phyloP scores from a whole-genome alignment of 2,888 invertebrate genomes.

The Chrysodeixis includens region DNA sequence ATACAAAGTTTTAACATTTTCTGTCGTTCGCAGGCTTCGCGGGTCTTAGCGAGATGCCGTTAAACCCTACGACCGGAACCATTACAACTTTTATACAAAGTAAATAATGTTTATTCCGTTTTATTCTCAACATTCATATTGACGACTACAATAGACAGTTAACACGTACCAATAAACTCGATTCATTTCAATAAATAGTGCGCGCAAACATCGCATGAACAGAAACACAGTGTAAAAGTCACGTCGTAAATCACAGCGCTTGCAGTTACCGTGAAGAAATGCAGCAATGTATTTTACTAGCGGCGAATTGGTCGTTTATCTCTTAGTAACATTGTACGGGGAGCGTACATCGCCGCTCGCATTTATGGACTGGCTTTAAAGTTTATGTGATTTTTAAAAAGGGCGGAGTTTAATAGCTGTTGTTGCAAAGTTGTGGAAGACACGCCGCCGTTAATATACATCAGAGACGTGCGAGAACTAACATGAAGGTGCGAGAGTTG shows the following conservation, averaged over 20 bases:
- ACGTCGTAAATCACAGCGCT: slow-evolving; percentile 34
- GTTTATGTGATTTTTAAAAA: slow-evolving; percentile 51
- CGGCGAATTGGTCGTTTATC: slow-evolving; percentile 47
- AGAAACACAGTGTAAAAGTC: slow-evolving; percentile 29
- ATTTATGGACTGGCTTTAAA: slow-evolving; percentile 44
- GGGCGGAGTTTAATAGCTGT: slow-evolving; percentile 17
- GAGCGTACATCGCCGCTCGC: slow-evolving; percentile 31
- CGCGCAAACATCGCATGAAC: slow-evolving; percentile 12
- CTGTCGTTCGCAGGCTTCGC: background rate
- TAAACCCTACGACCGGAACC: slow-evolving; percentile 33
- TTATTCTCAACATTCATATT: slow-evolving; percentile 36
- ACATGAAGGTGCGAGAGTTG: background rate
- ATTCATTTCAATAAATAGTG: slow-evolving; percentile 27
- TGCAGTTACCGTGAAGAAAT: slow-evolving; percentile 37
- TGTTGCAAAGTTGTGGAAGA: slow-evolving; percentile 23
- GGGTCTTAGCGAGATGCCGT: slow-evolving; percentile 30
- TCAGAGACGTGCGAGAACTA: background rate
- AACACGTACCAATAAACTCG: slow-evolving; percentile 21
- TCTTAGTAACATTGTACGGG: slow-evolving; percentile 48
- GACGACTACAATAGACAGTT: slow-evolving; percentile 27
- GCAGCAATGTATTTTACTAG: slow-evolving; percentile 50
- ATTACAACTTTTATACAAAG: slow-evolving; percentile 42
- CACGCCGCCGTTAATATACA: slow-evolving; percentile 4
- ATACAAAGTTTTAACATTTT: slow-evolving; percentile 17
- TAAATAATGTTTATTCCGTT: slow-evolving; percentile 39